phyloP scores from a whole-genome alignment of 1,140 invertebrate genomes.

The Ganaspis sp. region DNA sequence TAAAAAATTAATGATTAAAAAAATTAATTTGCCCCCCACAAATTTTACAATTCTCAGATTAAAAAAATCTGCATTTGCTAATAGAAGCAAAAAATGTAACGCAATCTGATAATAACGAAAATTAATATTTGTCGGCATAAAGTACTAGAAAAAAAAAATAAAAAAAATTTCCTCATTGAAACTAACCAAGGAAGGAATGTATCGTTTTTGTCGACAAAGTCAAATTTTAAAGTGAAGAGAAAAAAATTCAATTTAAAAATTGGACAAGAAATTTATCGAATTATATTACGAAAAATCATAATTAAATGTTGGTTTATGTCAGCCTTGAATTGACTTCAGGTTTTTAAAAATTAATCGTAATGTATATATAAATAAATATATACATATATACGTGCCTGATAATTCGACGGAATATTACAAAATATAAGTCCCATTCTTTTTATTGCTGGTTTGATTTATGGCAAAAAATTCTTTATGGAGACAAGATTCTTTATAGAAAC shows the following conservation, averaged over 20 bases:
- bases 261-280: background rate
- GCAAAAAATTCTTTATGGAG: too few relatives aligned
- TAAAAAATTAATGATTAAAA: too few relatives aligned
- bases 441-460: constrained; percentile 15
- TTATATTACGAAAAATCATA: background rate
- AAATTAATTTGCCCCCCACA: too few relatives aligned
- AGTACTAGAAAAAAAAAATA: too few relatives aligned
- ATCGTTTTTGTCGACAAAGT: background rate
- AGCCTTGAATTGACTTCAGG: background rate
- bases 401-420: constrained; percentile 1
- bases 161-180: background rate
- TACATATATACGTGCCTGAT: background rate
- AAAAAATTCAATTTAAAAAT: background rate
- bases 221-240: background rate
- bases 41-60: background rate
- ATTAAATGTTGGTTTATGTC: background rate
- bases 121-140: too few relatives aligned
- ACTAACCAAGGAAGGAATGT: constrained; percentile 40
- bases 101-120: too few relatives aligned
- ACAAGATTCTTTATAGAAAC: too few relatives aligned
- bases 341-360: background rate
- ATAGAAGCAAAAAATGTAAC: too few relatives aligned
- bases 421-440: constrained; percentile 11
- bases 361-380: background rate
- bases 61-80: background rate